Base-by-base conservation (phyloP, 2,888 invertebrate species). In the Nudaria mundana region DNA sequence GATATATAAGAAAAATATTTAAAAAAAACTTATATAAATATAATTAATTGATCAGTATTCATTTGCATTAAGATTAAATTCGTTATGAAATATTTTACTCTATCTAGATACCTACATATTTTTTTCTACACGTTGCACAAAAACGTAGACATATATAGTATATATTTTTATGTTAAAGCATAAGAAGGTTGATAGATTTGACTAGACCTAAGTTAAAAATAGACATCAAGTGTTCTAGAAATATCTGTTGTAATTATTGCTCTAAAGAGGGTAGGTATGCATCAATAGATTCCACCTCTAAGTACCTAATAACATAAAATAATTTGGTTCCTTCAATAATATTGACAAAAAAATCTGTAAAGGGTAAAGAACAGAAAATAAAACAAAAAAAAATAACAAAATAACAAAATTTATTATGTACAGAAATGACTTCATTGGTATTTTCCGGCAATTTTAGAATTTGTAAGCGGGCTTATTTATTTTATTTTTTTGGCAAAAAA, bases 241-340 rank as follows among this genome's bases (percentile, higher is more conserved):
- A 67, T 71, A 73, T 68, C 66, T 69, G n/a, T n/a, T n/a, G 74
- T 73, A 76, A 75, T 82, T 84, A 84, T 85, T 82, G 82, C 81
- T 83, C 71, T 78, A 81, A 74, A 58, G 58, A 67, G 72, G 65
- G 72, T 77, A 77, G 5, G 8, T 5, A 8, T 80, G 81, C 74
- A 61, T 72, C 71, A 80, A 80, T 78, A 76, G 77, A 75, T 55
- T 37, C 29, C 31, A 45, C n/a, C n/a, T n/a, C n/a, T n/a, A n/a
- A n/a, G n/a, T 50, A 54, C 48, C 45, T 40, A 66, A 65, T 66
- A 66, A 62, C 63, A 60, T 56, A 66, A n/a, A 76, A 72, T 71
- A 54, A 72, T 69, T 81, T 62, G 77, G 80, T 84, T 79, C 79
- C 68, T 48, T 59, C 56, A 43, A 43, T 55, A 13, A 40, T 44